phyloP scores from a whole-genome alignment of 2,888 invertebrate species.

The Mimachlamys varia region DNA sequence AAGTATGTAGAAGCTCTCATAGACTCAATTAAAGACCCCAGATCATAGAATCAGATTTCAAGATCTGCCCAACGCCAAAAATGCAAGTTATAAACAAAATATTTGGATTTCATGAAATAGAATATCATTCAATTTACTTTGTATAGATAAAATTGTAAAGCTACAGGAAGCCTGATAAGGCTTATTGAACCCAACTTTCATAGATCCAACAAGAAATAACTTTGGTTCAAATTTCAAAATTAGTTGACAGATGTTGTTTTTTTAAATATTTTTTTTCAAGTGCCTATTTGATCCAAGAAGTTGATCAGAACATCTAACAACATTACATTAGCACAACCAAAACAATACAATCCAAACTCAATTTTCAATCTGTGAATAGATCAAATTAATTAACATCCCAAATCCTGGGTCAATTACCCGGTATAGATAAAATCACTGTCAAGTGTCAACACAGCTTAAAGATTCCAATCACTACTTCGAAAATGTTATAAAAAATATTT shows the following conservation, averaged over 20 bases:
- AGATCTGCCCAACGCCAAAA: not conserved
- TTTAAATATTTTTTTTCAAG: not conserved
- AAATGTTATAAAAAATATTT: no score
- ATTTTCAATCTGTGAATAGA: no score
- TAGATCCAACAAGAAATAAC: not conserved
- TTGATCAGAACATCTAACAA: no score
- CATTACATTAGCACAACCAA: no score
- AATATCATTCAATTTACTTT: not conserved
- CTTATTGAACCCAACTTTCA: not conserved
- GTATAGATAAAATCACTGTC: no score
- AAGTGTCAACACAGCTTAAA: no score
- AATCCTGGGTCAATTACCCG: no score
- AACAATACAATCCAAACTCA: no score
- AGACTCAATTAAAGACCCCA: not conserved
- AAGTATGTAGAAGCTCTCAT: not conserved
- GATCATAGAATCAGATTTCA: not conserved
- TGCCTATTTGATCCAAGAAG: not conserved
- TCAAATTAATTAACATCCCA: no score
- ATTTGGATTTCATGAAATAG: slow-evolving; percentile 4
- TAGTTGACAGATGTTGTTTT: not conserved
- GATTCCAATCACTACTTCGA: no score
- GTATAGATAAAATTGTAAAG: not conserved
- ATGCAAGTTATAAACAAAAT: not conserved
- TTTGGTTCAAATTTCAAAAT: not conserved
- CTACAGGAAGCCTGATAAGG: not conserved